Evolutionary conservation across 2,888 invertebrate genomes (phyloP).

Genomic region (Leucania comma): DNA sequence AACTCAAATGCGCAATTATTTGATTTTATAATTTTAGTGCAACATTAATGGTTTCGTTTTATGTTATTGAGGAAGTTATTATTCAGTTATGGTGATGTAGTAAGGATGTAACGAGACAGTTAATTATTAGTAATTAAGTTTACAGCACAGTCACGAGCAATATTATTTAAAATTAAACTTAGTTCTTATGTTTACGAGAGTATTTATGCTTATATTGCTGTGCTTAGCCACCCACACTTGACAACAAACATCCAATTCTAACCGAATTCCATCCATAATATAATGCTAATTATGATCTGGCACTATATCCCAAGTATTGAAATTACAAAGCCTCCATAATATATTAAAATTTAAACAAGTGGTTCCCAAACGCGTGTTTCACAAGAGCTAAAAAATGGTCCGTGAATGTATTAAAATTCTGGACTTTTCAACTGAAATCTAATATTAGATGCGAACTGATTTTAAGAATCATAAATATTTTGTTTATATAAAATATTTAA

Average conservation of each 20-base stretch:
- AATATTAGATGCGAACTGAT: too few species aligned
- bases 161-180: neutral
- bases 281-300: neutral
- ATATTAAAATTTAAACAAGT: neutral
- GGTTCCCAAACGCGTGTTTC: too few species aligned
- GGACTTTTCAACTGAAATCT: too few species aligned
- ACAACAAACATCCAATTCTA: neutral
- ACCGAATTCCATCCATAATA: too few species aligned
- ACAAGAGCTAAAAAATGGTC: too few species aligned
- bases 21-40: neutral
- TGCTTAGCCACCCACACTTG: neutral
- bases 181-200: neutral
- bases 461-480: too few species aligned
- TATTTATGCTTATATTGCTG: neutral
- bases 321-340: neutral
- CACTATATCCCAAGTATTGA: neutral
- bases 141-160: neutral
- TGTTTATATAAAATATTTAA: too few species aligned
- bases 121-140: neutral
- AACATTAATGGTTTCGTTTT: neutral
- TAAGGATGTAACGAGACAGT: neutral
- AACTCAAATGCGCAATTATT: neutral
- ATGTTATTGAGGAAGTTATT: neutral
- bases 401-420: too few species aligned
- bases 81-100: neutral